A percentile compares a stretch with the other conserved stretches of the same genome.
Conservation (phyloP, 2,113 vertebrate genomes). For the Microcebus jonahi region DNA sequence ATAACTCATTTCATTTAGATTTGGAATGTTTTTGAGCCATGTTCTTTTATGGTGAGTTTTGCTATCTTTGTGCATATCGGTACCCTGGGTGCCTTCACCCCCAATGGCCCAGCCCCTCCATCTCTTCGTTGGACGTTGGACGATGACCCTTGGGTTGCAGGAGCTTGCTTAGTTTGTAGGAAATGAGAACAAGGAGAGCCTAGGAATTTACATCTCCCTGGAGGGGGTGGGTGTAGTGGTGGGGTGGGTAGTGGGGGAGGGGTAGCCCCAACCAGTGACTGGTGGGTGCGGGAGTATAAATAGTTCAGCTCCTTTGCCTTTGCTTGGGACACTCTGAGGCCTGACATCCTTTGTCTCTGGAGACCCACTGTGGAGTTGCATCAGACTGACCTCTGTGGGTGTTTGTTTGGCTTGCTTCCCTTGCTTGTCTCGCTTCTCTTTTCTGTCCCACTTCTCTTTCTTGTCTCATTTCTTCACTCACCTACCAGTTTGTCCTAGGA, state of each 20-base stretch:
- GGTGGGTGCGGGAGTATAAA: too few species aligned
- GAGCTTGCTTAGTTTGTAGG: not conserved
- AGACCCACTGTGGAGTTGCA: not conserved
- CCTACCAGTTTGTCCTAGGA: not conserved
- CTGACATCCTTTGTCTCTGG: not conserved
- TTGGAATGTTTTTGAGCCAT: not conserved
- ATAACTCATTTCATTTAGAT: not conserved
- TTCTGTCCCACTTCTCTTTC: not conserved
- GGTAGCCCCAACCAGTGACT: not conserved
- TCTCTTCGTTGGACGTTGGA: not conserved
- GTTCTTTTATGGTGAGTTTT: not conserved
- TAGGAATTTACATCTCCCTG: not conserved
- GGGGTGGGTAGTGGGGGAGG: not conserved
- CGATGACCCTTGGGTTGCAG: not conserved
- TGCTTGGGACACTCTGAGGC: not conserved
- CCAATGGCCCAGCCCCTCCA: not conserved
- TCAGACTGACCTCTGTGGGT: not conserved
- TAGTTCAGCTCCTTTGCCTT: not conserved
- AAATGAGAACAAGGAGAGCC: not conserved
- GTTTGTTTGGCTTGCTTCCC: not conserved
- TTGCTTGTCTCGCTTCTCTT: not conserved
- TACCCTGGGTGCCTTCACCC: not conserved
- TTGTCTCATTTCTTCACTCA: not conserved
- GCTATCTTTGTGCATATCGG: not conserved
- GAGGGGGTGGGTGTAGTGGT: too few species aligned